Conservation (phyloP, 2,888 invertebrate species). For the Cylloceria caligata region DNA sequence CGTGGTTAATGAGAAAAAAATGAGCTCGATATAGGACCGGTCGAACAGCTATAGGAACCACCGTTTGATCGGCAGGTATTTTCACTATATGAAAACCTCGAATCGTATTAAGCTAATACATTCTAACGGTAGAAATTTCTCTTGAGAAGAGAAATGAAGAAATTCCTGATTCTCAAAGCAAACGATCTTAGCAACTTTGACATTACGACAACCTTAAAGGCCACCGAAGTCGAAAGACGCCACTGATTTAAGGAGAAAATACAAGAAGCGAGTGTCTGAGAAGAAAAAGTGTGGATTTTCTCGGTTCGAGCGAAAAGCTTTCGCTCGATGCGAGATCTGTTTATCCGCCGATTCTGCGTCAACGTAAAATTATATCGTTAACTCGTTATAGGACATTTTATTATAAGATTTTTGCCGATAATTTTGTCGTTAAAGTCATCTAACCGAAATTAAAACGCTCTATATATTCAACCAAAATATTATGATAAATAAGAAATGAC, state of each 20-base stretch:
- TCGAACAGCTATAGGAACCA: constrained; percentile 47
- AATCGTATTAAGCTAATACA: constrained; percentile 24
- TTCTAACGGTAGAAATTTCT: constrained; percentile 56
- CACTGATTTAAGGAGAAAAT: constrained; percentile 43
- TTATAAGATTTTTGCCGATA: too few species aligned
- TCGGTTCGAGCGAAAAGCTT: neutral
- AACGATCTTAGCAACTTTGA: constrained; percentile 30
- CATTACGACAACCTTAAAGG: constrained; percentile 33
- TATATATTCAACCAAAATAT: neutral
- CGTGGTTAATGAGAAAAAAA: constrained; percentile 31
- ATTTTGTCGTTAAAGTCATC: too few species aligned
- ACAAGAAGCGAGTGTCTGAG: neutral
- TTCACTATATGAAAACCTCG: constrained; percentile 55
- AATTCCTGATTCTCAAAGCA: constrained; percentile 48
- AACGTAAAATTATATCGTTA: neutral
- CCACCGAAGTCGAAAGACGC: constrained; percentile 22
- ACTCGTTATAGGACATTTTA: neutral
- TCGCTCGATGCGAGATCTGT: constrained; percentile 8
- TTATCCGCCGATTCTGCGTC: neutral
- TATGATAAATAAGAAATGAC: neutral
- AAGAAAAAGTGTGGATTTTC: constrained; percentile 11
- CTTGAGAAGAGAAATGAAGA: constrained; percentile 55
- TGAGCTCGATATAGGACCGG: constrained; percentile 57
- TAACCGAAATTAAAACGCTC: neutral
- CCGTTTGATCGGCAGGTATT: constrained; percentile 45